Base-by-base conservation (phyloP, 2,888 invertebrate genomes). In the Scaptomyza flava region DNA sequence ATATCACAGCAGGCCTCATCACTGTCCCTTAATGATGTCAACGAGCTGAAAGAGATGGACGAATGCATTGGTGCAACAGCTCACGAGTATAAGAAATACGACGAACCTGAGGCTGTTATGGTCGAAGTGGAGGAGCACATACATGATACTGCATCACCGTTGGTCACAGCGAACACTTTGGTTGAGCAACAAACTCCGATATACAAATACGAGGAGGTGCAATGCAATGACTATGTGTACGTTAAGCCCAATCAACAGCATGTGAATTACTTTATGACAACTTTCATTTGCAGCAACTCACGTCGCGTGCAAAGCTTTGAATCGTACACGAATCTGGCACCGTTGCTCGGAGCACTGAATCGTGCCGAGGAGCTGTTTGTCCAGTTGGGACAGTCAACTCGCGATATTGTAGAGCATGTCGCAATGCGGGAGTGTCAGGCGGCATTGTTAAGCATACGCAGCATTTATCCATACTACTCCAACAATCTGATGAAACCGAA, bases 101-200 rank as follows among this genome's bases (percentile, higher is more conserved):
- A 91, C 7, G 89, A 91, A 43, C 95, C 96, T 0, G 96, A 95
- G 77, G 96, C 96, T 0, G 94, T 96, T 1, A 94, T 96, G 64
- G 96, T 96, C 0, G 96, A 96, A 89, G 95, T 96, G 4, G 96
- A 96, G 90, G 96, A 96, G 77, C 95, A 96, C 59, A 95, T 96
- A 58, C 94, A 96, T 47, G 96, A 96, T 91, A 96, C 96, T 0
- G 96, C 96, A 0, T 95, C 96, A 7, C 95, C 96, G 0, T 91
- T 96, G 58, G 92, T 95, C 50, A 94, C 95, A 0, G 93, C 94
- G 5, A 93, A 94, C 14, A 94, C 94, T 0, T 91, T 94, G 4
- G 93, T 93, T 57, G 93, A 93, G 34, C 94, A 95, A 36, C 96
- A 96, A 87, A 95, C 95, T 42, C 96, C 96, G 0, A 93, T 96